Percentiles rank a stretch among this genome's conserved stretches.
Conservation (phyloP, 2,888 invertebrate genomes). For the Phalangium opilio region DNA sequence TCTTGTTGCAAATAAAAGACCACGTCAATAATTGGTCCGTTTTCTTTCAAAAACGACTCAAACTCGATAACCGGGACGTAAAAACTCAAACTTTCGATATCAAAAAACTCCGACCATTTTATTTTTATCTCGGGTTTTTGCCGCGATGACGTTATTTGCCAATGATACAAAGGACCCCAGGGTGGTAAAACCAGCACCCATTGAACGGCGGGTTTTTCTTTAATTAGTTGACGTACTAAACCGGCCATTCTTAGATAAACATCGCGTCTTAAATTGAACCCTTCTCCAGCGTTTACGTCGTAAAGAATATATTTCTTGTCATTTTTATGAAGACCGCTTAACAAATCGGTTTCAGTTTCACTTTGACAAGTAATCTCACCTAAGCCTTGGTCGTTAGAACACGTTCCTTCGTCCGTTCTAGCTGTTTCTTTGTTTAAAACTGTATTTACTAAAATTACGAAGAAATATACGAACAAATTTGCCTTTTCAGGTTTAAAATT, state of each 20-base stretch:
- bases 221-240: constrained; percentile 52
- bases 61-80: constrained; percentile 79
- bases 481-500: too few relatives aligned
- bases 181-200: constrained; percentile 57
- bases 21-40: constrained; percentile 45
- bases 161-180: constrained; percentile 80
- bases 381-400: too few relatives aligned
- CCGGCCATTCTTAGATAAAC: constrained; percentile 86
- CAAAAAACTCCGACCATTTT: constrained; percentile 75
- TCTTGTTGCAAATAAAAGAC: constrained; percentile 71
- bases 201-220: constrained; percentile 42
- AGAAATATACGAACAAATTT: too few relatives aligned
- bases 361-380: too few relatives aligned
- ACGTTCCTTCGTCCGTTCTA: too few relatives aligned
- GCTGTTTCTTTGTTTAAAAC: too few relatives aligned
- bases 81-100: constrained; percentile 53
- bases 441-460: too few relatives aligned
- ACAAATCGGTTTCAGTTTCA: too few relatives aligned
- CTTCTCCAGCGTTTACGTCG: constrained; percentile 87
- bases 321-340: too few relatives aligned
- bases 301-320: constrained; percentile 61
- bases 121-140: constrained; percentile 42
- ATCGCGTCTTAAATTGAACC: constrained; percentile 89
- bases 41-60: constrained; percentile 27
- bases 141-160: constrained; percentile 42